Percentiles rank a stretch among this genome's conserved stretches.
These are phyloP conservation scores for Misgurnus anguillicaudatus DNA, from an alignment of 2,113 vertebrate species.

Conservation along the genomic window DNA sequence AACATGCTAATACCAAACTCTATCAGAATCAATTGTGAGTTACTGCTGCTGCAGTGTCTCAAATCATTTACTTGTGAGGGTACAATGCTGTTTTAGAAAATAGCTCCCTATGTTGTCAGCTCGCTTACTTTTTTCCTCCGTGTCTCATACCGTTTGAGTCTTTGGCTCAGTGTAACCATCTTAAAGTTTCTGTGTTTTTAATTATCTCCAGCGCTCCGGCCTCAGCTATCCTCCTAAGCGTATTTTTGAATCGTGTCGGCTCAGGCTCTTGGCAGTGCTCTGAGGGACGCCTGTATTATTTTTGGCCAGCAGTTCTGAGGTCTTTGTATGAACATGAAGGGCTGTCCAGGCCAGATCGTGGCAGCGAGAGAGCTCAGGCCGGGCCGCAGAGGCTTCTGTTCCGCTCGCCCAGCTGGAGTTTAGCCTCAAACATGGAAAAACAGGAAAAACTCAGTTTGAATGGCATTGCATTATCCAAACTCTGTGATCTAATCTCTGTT, in stretches of 20 bases:
- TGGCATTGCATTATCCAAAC: background rate
- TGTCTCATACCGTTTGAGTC: constrained; percentile 16
- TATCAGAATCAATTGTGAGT: background rate
- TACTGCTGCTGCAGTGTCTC: background rate
- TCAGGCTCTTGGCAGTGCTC: constrained; percentile 47
- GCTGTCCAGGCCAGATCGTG: constrained; percentile 9
- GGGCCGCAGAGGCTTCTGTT: constrained; percentile 18
- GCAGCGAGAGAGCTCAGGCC: constrained; percentile 1
- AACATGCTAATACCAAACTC: too few relatives aligned
- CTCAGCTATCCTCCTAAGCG: constrained; percentile 52
- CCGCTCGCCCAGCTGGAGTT: constrained; percentile 17
- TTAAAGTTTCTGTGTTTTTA: constrained; percentile 59
- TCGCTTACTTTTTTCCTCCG: background rate
- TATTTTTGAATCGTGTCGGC: constrained; percentile 57
- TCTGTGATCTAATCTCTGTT: background rate
- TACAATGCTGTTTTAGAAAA: background rate
- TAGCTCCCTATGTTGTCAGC: background rate
- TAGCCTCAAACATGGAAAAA: constrained; percentile 28
- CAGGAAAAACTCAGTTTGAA: background rate
- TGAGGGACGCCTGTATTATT: constrained; percentile 55
- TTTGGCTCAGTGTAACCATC: constrained; percentile 44
- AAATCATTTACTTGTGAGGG: background rate
- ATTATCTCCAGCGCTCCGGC: constrained; percentile 56
- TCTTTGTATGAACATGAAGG: constrained; percentile 43
- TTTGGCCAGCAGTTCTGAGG: constrained; percentile 50